A percentile compares a stretch with the other conserved stretches of the same genome.
These are phyloP conservation scores for Conger conger DNA, from an alignment of 2,113 vertebrate species.

Conservation along the genomic window DNA sequence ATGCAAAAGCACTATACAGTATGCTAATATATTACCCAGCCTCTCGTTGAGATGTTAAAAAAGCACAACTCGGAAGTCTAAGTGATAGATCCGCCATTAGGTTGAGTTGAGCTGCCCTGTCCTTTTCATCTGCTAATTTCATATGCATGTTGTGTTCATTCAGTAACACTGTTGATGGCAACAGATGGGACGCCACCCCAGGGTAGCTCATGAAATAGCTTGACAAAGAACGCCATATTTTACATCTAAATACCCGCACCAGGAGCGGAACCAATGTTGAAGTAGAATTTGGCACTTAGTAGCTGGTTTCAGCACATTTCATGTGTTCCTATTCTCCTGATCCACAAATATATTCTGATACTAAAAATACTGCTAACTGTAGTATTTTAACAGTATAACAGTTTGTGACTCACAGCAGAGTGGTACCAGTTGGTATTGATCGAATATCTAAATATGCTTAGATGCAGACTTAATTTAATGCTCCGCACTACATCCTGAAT, in stretches of 20 bases:
- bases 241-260: constrained; percentile 41
- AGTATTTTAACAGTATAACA: neutral
- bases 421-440: neutral
- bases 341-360: neutral
- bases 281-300: constrained; percentile 27
- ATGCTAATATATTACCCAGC: too few relatives aligned
- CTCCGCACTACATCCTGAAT: neutral
- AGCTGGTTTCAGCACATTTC: constrained; percentile 14
- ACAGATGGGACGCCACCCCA: constrained; percentile 48
- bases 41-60: too few relatives aligned
- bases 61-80: neutral
- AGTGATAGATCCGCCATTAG: neutral
- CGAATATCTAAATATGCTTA: constrained; percentile 6
- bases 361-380: neutral
- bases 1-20: neutral
- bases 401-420: neutral
- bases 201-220: constrained; percentile 39
- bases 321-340: neutral
- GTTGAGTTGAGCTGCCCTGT: neutral
- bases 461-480: neutral
- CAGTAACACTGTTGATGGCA: constrained; percentile 47
- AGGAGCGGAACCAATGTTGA: constrained; percentile 26
- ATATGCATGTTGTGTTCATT: constrained; percentile 33
- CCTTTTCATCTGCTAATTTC: neutral
- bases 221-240: constrained; percentile 44